Base-by-base conservation (phyloP, 2,797 vertebrate genomes). In the Molossus molossus region DNA sequence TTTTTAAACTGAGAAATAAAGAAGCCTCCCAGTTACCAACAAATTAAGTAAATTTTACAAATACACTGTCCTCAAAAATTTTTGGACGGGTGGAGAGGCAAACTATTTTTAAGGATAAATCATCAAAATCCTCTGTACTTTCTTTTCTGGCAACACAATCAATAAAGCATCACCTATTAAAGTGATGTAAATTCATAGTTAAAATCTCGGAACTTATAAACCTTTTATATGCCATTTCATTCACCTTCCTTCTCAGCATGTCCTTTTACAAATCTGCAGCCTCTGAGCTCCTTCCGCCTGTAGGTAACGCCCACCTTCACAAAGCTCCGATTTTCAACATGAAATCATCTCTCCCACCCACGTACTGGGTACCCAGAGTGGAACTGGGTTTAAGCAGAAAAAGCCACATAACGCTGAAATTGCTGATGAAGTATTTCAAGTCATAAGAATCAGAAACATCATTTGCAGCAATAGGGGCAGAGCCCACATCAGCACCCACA, bases 21-120 rank as follows among this genome's bases (percentile, higher is more conserved):
- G 18, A 90, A 92, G 37, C 45, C 53, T 9, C n/a, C 15, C 29
- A 79, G 8, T 93, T 77, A 58, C 81, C 75, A 87, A 90, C 10
- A 90, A 87, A 77, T 80, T 72, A 88, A 72, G 62, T 91, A 87
- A 53, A 62, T 77, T 72, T 96, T 77, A 58, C 53, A 95, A 86
- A 87, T 58, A 90, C 9, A 62, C 9, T 64, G 60, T 65, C 91
- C 37, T 65, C 33, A 25, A n/a, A 33, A 55, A 45, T 58, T 53
- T 73, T 50, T 48, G 6, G 29, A 10, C 15, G 8, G 9, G 5
- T 6, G 10, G 69, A 14, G 29, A 33, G 9, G n/a, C 58, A 73
- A 65, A 72, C 40, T 58, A 73, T 58, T 50, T 89, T 11, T 33
- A 92, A 85, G 45, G 17, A 40, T 79, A 72, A 87, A 95, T 70